Evolutionary conservation across 2,888 invertebrate genomes (phyloP).

Genomic region (Watsonalla binaria): DNA sequence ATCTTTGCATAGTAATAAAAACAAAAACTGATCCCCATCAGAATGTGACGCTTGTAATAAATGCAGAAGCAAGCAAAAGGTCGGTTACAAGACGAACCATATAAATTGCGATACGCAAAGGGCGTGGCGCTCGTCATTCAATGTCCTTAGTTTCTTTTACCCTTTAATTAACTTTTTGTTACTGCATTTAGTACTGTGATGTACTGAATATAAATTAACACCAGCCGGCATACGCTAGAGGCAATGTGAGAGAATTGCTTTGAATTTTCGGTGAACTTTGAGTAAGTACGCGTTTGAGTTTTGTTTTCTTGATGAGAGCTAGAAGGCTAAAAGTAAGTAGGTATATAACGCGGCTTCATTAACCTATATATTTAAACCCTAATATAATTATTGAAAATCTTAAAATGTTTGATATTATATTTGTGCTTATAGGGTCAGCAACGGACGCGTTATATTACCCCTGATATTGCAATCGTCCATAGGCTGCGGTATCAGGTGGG

Average conservation of each 20-base stretch:
- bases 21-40: slow-evolving; percentile 11
- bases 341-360: too few species aligned
- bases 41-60: slow-evolving; percentile 28
- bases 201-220: slow-evolving; percentile 19
- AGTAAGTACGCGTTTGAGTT: neutral
- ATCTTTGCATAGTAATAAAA: neutral
- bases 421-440: too few species aligned
- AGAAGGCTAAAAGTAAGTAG: too few species aligned
- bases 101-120: slow-evolving; percentile 64
- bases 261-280: neutral
- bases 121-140: slow-evolving; percentile 63
- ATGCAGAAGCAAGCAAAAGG: slow-evolving; percentile 57
- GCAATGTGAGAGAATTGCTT: neutral
- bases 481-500: too few species aligned
- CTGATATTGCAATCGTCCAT: too few species aligned
- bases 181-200: slow-evolving; percentile 19
- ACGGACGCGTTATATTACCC: too few species aligned
- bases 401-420: too few species aligned
- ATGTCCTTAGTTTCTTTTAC: slow-evolving; percentile 45
- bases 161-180: slow-evolving; percentile 68
- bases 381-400: too few species aligned
- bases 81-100: slow-evolving; percentile 38
- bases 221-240: slow-evolving; percentile 13
- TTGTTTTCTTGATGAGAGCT: neutral
- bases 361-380: too few species aligned